These are phyloP conservation scores for Nibea albiflora DNA, from an alignment of 2,113 vertebrate genomes.

Conservation along the genomic window DNA sequence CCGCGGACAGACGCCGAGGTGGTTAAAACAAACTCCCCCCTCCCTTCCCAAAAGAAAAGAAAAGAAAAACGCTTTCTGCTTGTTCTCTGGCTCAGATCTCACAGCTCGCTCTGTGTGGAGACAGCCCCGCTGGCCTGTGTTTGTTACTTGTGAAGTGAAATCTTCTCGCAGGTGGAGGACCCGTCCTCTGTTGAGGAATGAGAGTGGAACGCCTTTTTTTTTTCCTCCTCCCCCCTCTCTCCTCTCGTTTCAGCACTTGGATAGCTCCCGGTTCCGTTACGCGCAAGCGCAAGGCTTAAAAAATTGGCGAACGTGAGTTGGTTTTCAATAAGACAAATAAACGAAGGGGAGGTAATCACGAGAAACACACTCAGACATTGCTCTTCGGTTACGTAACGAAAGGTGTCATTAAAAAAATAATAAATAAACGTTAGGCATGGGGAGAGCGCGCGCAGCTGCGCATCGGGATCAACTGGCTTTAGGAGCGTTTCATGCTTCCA, in stretches of 20 bases:
- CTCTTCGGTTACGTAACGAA: constrained; percentile 32
- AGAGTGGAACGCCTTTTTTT: constrained; percentile 80
- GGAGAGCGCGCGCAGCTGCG: constrained; percentile 43
- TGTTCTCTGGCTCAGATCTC: not conserved
- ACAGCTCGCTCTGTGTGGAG: constrained; percentile 14
- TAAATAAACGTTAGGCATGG: not conserved
- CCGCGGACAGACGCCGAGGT: constrained; percentile 34
- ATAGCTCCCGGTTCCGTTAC: constrained; percentile 85
- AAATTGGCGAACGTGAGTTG: constrained; percentile 79
- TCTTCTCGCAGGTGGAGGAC: constrained; percentile 63
- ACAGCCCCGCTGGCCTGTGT: constrained; percentile 24
- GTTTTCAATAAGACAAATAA: constrained; percentile 71
- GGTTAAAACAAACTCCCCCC: constrained; percentile 54
- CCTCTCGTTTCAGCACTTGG: constrained; percentile 88
- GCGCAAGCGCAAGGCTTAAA: constrained; percentile 87
- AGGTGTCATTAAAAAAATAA: constrained; percentile 13
- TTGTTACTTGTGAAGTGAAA: constrained; percentile 51
- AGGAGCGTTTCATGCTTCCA: constrained; percentile 1
- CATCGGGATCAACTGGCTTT: constrained; percentile 34
- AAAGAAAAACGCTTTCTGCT: constrained; percentile 20
- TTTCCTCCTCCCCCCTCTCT: no score
- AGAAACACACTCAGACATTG: constrained; percentile 37
- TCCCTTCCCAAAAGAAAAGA: no score
- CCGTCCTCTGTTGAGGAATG: constrained; percentile 74
- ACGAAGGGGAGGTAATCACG: constrained; percentile 52